These are phyloP conservation scores for Carollia perspicillata DNA, from an alignment of 2,113 vertebrate genomes.

Conservation along the genomic window DNA sequence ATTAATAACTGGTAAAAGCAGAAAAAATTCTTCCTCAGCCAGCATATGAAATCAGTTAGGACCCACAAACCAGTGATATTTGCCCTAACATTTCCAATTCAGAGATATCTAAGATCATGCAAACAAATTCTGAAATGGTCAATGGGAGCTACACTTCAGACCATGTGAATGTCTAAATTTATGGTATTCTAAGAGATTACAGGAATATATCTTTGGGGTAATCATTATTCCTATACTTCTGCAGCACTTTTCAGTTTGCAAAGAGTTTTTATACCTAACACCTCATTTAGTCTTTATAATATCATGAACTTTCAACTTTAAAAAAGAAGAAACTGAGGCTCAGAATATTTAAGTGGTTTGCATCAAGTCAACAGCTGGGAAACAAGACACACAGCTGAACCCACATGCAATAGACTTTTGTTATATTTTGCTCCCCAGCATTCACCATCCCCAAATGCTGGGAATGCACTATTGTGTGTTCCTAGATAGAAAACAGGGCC, in stretches of 20 bases:
- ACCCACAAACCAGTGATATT: not conserved
- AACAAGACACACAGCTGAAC: not conserved
- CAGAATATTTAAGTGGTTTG: not conserved
- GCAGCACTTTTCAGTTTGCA: not conserved
- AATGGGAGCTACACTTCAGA: not conserved
- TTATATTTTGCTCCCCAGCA: not conserved
- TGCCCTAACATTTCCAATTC: not conserved
- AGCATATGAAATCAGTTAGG: not conserved
- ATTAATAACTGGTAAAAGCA: not conserved
- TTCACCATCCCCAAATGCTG: not conserved
- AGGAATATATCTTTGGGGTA: not conserved
- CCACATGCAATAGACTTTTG: not conserved
- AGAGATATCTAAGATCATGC: not conserved
- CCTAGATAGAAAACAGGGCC: not conserved
- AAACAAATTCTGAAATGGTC: not conserved
- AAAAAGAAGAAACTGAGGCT: not conserved
- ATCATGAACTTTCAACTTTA: not conserved
- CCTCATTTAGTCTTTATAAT: not conserved
- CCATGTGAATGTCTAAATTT: not conserved
- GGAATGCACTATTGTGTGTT: no score
- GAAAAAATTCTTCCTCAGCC: not conserved
- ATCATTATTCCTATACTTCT: not conserved
- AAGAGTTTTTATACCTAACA: not conserved
- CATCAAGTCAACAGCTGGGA: not conserved
- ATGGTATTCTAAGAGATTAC: not conserved